These are phyloP conservation scores for Rhinophrynus dorsalis DNA, from an alignment of 2,797 vertebrate species.

Conservation along the genomic window DNA sequence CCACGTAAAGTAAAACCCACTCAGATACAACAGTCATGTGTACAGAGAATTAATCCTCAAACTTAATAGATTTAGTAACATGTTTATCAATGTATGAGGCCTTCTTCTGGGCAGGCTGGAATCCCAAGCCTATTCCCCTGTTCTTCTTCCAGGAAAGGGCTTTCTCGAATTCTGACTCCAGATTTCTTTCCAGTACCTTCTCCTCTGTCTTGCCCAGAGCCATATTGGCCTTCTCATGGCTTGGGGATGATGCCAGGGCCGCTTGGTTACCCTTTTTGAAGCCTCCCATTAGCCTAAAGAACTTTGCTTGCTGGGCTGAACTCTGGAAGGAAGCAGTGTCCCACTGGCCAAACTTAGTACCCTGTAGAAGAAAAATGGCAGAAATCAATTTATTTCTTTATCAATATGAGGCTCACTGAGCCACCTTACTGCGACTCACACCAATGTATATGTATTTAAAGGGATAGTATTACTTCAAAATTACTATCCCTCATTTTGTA, in stretches of 20 bases:
- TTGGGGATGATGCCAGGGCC: background rate
- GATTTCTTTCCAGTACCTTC: conserved; percentile 72
- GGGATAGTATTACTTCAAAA: too few relatives aligned
- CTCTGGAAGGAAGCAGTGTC: conserved; percentile 79
- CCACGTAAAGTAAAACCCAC: too few relatives aligned
- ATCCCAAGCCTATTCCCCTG: conserved; percentile 81
- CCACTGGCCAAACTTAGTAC: conserved; percentile 84
- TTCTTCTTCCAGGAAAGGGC: conserved; percentile 73
- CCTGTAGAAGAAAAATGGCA: conserved; percentile 43
- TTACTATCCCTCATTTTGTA: too few relatives aligned
- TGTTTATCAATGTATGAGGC: conserved; percentile 74
- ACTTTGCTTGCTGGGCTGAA: conserved; percentile 79
- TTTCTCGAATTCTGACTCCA: conserved; percentile 82
- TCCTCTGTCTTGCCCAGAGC: conserved; percentile 76
- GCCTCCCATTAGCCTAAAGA: conserved; percentile 90
- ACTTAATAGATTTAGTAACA: conserved; percentile 73
- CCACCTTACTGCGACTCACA: too few relatives aligned
- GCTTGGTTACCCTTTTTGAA: conserved; percentile 76
- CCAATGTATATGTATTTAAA: too few relatives aligned
- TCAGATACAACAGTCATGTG: too few relatives aligned
- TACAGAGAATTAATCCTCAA: conserved; percentile 79
- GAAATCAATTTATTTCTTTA: too few relatives aligned
- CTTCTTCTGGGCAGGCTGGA: conserved; percentile 66
- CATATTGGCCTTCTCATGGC: conserved; percentile 68
- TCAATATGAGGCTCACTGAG: too few relatives aligned